These are phyloP conservation scores for Enteromius paludinosus DNA, from an alignment of 2,797 vertebrate genomes.

Conservation along the genomic window DNA sequence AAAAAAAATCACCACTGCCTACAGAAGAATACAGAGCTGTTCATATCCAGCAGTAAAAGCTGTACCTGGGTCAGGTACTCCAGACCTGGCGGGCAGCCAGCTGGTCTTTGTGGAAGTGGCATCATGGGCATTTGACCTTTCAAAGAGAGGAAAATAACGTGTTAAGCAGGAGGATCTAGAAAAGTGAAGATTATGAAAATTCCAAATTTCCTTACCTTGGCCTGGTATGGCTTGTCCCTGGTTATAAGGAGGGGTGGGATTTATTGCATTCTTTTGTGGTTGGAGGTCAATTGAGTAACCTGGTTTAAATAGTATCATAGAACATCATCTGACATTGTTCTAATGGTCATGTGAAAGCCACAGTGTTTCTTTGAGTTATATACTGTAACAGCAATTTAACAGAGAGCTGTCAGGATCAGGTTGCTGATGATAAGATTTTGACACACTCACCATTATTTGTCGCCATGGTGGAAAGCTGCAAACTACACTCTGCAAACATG, in stretches of 20 bases:
- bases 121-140: conserved; percentile 61
- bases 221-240: conserved; percentile 52
- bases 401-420: conserved; percentile 9
- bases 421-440: conserved; percentile 27
- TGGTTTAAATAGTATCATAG: conserved; percentile 3
- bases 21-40: background rate
- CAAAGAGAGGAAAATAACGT: background rate
- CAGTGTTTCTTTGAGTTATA: background rate
- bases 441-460: conserved; percentile 47
- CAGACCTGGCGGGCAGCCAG: conserved; percentile 81
- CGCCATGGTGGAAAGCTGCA: conserved; percentile 21
- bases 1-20: background rate
- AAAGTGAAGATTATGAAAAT: background rate
- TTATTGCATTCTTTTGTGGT: conserved; percentile 14
- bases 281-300: conserved; percentile 41
- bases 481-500: conserved; percentile 1
- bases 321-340: background rate
- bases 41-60: background rate
- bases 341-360: background rate
- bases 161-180: background rate
- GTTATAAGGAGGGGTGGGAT: conserved; percentile 30
- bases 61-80: conserved; percentile 84
- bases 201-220: background rate
- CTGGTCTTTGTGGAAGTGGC: conserved; percentile 69
- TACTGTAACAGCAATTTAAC: conserved; percentile 8